Base-by-base conservation (phyloP, 2,797 vertebrate species). In the Leptodactylus fallax region DNA sequence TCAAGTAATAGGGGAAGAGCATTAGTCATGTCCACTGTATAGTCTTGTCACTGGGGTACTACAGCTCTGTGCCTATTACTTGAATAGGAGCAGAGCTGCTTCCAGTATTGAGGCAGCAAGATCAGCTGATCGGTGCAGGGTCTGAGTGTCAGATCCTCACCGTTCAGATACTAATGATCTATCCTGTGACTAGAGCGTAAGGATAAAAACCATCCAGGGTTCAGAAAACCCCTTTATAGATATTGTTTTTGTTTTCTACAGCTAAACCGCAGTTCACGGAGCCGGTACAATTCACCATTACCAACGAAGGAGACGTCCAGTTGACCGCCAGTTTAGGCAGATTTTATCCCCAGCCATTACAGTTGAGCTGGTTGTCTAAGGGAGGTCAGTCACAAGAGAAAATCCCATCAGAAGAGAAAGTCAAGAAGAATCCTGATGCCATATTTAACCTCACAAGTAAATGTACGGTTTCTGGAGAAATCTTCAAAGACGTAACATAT, bases 181-280 rank as follows among this genome's bases (percentile, higher is more conserved):
- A 36, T 36, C 1, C 36, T 4, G n/a, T n/a, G 36, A 36, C 36
- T 10, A 63, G 19, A 3, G 0, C 19, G 19, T 45, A 1, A 63
- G n/a, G 25, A 6, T 25, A 3, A 67, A 36, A 36, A 36, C 36
- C 36, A 36, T 36, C 36, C 36, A 36, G 36, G 36, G 36, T 36
- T 4, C 36, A 36, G 36, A 36, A 36, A 36, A 36, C 36, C 36
- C 36, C 36, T 36, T 53, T 36, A 1, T n/a, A 47, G 36, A 3
- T 60, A 47, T 79, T 76, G 11, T 17, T 9, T 67, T 67, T 19
- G 19, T n/a, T 76, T 82, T 45, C 56, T 86, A 6, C 79, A 89
- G 87, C 51, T 17, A 89, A 86, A 86, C 87, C 87, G 49, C 63
- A 65, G 79, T 77, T 89, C 49, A n/a, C 5, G n/a, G 83, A 88